A percentile compares a stretch with the other conserved stretches of the same genome.
These are phyloP conservation scores for Ammodytes marinus DNA, from an alignment of 2,113 vertebrate species.

Conservation along the genomic window DNA sequence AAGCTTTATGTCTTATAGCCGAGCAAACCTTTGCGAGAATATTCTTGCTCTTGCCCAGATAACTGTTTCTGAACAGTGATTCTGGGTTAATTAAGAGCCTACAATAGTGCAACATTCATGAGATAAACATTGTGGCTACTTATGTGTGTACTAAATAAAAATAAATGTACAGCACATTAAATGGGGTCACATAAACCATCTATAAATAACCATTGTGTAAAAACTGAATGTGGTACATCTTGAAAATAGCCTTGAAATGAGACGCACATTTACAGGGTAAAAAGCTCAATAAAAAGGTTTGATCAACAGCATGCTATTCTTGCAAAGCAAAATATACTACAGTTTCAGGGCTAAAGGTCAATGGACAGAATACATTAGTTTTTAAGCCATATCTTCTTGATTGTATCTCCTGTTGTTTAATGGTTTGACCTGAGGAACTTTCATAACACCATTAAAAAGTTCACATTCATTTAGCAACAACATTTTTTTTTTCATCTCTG, in stretches of 20 bases:
- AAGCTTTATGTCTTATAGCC: too few relatives aligned
- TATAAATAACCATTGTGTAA: not conserved
- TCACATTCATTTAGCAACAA: not conserved
- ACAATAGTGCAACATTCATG: conserved; percentile 27
- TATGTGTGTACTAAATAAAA: not conserved
- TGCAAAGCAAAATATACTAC: not conserved
- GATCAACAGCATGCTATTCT: not conserved
- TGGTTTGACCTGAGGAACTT: not conserved
- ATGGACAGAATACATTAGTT: not conserved
- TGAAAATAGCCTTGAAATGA: not conserved
- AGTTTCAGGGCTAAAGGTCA: not conserved
- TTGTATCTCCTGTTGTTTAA: not conserved
- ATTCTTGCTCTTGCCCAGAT: too few relatives aligned
- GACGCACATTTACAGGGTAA: not conserved
- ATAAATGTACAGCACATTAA: not conserved
- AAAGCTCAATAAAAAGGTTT: not conserved
- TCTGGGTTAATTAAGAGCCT: conserved; percentile 29
- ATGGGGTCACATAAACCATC: not conserved
- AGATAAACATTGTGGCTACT: conserved; percentile 2
- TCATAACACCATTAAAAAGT: conserved; percentile 10
- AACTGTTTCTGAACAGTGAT: not conserved
- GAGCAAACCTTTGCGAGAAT: too few relatives aligned
- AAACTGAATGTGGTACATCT: not conserved
- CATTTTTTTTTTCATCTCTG: too few relatives aligned
- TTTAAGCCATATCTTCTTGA: not conserved